Evolutionary conservation across 1,140 invertebrate species (phyloP).

Genomic region (Orussus abietinus): DNA sequence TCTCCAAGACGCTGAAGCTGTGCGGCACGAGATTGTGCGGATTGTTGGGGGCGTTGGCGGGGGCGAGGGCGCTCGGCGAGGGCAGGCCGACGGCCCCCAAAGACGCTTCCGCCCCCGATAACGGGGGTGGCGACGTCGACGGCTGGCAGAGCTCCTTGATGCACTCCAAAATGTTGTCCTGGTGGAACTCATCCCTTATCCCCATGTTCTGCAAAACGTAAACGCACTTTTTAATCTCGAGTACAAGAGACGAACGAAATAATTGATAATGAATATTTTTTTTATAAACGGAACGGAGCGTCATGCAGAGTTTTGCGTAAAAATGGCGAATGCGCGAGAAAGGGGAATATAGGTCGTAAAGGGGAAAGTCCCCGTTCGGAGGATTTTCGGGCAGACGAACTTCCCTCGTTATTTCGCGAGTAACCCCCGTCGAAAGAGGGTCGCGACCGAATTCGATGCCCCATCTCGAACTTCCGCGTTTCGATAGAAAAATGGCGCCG

Average conservation of each 20-base stretch:
- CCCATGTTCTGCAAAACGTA: conserved; percentile 64
- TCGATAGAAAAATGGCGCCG: conserved; percentile 2
- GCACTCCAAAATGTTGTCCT: conserved; percentile 67
- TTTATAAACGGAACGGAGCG: no score
- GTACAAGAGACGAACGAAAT: neutral
- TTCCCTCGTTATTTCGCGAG: no score
- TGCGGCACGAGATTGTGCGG: conserved; percentile 60
- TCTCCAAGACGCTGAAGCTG: conserved; percentile 66
- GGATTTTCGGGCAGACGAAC: no score
- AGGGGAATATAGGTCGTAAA: neutral
- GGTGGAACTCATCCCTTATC: conserved; percentile 74
- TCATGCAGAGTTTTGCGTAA: no score
- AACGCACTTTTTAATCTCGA: neutral
- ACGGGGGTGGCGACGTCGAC: conserved; percentile 27
- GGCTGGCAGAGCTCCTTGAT: conserved; percentile 65
- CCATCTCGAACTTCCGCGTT: no score
- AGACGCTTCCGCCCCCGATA: conserved; percentile 22
- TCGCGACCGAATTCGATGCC: no score
- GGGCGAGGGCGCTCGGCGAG: conserved; percentile 13
- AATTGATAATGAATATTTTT: no score
- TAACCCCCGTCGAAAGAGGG: no score
- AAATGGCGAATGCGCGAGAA: no score
- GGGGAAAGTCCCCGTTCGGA: neutral
- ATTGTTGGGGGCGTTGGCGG: conserved; percentile 18
- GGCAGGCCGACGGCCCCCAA: no score